phyloP scores from a whole-genome alignment of 2,888 invertebrate species.

The Thereva unica region DNA sequence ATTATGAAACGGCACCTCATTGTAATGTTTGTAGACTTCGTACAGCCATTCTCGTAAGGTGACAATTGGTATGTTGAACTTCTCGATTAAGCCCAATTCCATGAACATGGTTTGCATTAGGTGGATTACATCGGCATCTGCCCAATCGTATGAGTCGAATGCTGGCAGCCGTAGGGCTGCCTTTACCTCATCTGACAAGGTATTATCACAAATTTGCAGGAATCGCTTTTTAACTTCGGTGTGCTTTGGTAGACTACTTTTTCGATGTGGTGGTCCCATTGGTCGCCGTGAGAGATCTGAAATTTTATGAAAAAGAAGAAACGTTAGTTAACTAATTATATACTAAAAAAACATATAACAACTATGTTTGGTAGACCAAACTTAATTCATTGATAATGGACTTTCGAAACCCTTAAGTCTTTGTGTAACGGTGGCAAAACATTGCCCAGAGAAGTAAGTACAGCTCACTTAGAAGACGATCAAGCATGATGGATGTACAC shows the following conservation, averaged over 20 bases:
- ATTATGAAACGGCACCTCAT: slow-evolving; percentile 86
- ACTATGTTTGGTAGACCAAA: too few species aligned
- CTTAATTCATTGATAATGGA: too few species aligned
- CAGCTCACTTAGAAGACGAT: too few species aligned
- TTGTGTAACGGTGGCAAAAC: too few species aligned
- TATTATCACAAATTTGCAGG: slow-evolving; percentile 59
- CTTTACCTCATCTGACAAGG: slow-evolving; percentile 58
- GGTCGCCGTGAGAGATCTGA: slow-evolving; percentile 58
- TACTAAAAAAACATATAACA: too few species aligned
- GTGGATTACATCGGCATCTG: slow-evolving; percentile 77
- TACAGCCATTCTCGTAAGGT: slow-evolving; percentile 73
- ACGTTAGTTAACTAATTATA: slow-evolving; percentile 31
- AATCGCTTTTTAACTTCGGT: slow-evolving; percentile 58
- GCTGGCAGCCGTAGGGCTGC: slow-evolving; percentile 59
- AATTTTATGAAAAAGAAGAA: slow-evolving; percentile 36
- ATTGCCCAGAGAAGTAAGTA: too few species aligned
- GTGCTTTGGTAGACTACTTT: slow-evolving; percentile 60
- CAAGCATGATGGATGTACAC: too few species aligned
- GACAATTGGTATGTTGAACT: slow-evolving; percentile 74
- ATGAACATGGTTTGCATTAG: slow-evolving; percentile 81
- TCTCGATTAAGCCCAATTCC: slow-evolving; percentile 73
- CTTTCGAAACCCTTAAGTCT: too few species aligned
- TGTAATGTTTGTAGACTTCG: slow-evolving; percentile 79
- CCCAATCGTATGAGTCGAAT: slow-evolving; percentile 82
- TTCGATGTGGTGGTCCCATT: slow-evolving; percentile 57